phyloP scores from a whole-genome alignment of 1,140 invertebrate species.

The Phortica variegata region DNA sequence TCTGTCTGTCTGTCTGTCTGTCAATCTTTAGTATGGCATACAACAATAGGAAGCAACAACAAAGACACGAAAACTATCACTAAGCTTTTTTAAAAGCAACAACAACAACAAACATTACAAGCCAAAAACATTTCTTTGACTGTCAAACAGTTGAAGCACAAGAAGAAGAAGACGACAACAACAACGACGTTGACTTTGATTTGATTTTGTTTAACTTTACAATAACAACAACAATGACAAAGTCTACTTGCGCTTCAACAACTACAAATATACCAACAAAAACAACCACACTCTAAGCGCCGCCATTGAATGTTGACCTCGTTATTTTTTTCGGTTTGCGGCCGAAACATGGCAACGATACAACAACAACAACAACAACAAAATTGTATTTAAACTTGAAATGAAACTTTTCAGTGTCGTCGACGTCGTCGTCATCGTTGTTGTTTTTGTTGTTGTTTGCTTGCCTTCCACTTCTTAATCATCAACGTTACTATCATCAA shows the following conservation, averaged over 20 bases:
- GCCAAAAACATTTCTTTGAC: conserved; percentile 19
- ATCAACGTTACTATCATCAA: too few relatives aligned
- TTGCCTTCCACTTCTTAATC: too few relatives aligned
- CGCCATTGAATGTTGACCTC: conserved; percentile 52
- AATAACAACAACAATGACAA: conserved; percentile 17
- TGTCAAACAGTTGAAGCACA: too few relatives aligned
- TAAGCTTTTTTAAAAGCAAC: too few relatives aligned
- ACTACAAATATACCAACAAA: conserved; percentile 12
- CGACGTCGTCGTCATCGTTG: conserved; percentile 10
- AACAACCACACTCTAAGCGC: conserved; percentile 25
- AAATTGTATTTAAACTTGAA: conserved; percentile 43
- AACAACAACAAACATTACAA: conserved; percentile 2
- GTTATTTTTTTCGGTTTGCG: conserved; percentile 28
- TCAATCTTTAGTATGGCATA: too few relatives aligned
- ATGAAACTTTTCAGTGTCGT: conserved; percentile 30
- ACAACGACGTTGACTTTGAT: conserved; percentile 26
- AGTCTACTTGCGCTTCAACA: conserved; percentile 15
- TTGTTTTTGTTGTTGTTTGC: too few relatives aligned
- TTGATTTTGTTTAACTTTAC: conserved; percentile 12
- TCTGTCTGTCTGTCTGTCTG: too few relatives aligned
- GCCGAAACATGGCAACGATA: conserved; percentile 18
- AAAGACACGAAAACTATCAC: too few relatives aligned
- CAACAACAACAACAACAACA: conserved; percentile 25
- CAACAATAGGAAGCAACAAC: conserved; percentile 3
- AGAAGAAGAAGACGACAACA: too few relatives aligned